Percentiles rank a stretch among this genome's conserved stretches.
Conservation (phyloP, 35 echinoderm and acorn worm species). For the Chiridota heheva region DNA sequence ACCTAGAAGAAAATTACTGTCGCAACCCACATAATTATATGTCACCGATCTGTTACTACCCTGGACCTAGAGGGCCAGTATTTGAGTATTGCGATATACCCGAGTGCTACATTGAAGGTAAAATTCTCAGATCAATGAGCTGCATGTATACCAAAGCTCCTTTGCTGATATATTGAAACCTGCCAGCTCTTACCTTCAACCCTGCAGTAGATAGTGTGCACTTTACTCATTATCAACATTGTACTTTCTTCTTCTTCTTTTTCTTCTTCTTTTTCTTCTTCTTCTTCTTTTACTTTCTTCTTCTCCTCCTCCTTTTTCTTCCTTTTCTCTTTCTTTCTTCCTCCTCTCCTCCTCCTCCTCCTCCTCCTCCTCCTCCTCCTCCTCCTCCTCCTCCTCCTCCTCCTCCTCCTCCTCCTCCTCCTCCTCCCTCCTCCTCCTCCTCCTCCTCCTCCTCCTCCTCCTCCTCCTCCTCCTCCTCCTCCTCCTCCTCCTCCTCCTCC, state of each 20-base stretch:
- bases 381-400: neutral
- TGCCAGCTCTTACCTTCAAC: too few species aligned
- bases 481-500: neutral
- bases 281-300: neutral
- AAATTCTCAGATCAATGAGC: too few species aligned
- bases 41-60: conserved; percentile 51
- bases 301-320: neutral
- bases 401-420: too few species aligned
- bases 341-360: neutral
- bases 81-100: conserved; percentile 56
- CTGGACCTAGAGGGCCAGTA: conserved; percentile 3
- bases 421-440: neutral
- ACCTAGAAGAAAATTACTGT: conserved; percentile 67
- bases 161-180: too few species aligned
- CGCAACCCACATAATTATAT: conserved; percentile 25
- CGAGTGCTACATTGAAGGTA: conserved; percentile 53
- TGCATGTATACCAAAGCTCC: too few species aligned
- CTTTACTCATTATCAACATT: neutral
- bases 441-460: neutral
- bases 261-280: neutral
- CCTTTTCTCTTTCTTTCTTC: neutral
- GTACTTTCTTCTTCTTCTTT: conserved; percentile 16
- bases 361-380: neutral
- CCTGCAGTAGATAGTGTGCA: too few species aligned
- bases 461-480: neutral